Base-by-base conservation (phyloP, 2,888 invertebrate species). In the Dryobotodes eremita region DNA sequence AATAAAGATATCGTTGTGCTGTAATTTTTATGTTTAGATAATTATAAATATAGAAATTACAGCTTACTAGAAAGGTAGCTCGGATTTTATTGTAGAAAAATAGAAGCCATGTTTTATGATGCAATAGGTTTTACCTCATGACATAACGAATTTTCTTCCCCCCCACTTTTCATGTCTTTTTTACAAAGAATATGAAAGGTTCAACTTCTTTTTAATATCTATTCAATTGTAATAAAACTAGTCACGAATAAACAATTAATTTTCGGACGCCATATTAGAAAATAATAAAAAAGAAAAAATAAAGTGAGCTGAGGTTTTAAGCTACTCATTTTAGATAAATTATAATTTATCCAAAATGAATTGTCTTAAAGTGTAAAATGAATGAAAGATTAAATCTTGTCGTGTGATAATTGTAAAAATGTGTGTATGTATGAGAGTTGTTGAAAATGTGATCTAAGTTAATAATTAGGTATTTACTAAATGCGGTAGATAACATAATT, bases 401-500 rank as follows among this genome's bases (percentile, higher is more conserved):
- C 89, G 94, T 93, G 94, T 95, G 94, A 94, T 94, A 92, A 85
- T 86, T 92, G 90, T 93, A 90, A 88, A 92, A 92, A 91, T 66
- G 91, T 90, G 91, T 94, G 92, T 91, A 84, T 88, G 92, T 91
- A 91, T 93, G 93, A 80, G 90, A 91, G 90, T 92, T 92, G 88
- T 91, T 92, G 92, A 92, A 94, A 94, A 92, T 95, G 95, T 95
- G 95, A 95, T 96, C 90, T 95, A 94, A 93, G 91, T 91, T 93
- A 93, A 93, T 91, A 92, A 92, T 90, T 93, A 90, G 89, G 87
- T 91, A 90, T 91, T 90, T 91, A 94, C 89, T 89, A 88, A 87
- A 87, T 83, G 78, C 75, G 71, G 69, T 88, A 86, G 79, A 80
- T 86, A 83, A 82, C 79, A 77, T 57, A 75, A 65, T 72, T 55